Conservation (phyloP, 2,888 invertebrate genomes). For the Mechanitis messenoides region DNA sequence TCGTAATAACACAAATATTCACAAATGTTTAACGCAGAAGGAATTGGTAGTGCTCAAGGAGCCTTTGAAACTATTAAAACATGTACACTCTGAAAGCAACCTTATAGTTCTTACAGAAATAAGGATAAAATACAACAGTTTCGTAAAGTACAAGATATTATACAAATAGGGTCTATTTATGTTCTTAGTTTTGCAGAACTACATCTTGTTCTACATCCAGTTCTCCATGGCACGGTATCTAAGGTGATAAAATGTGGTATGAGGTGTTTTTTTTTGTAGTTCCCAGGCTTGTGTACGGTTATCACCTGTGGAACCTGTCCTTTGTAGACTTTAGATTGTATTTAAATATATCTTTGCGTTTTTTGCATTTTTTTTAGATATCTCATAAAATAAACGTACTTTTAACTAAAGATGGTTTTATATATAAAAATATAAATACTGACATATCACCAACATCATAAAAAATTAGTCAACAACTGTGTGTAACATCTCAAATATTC, state of each 20-base stretch:
- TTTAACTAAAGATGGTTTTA: too few relatives aligned
- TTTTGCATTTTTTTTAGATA: too few relatives aligned
- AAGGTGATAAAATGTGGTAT: slow-evolving; percentile 16
- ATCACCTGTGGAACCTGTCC: slow-evolving; percentile 14
- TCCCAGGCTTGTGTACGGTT: slow-evolving; percentile 21
- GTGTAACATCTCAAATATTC: too few relatives aligned
- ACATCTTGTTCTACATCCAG: slow-evolving; percentile 7
- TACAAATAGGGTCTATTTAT: background rate
- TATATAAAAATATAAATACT: too few relatives aligned
- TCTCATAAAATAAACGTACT: too few relatives aligned
- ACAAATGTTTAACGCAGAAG: background rate
- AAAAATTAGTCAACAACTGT: too few relatives aligned
- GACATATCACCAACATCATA: too few relatives aligned
- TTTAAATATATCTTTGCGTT: background rate
- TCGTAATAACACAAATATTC: too few relatives aligned
- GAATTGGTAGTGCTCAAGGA: slow-evolving; percentile 12
- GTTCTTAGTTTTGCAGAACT: slow-evolving; percentile 10
- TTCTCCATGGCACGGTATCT: slow-evolving; percentile 8
- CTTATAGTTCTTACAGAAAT: too few relatives aligned
- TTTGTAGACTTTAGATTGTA: background rate
- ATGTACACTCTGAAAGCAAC: too few relatives aligned
- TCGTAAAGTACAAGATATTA: too few relatives aligned
- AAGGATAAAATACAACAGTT: too few relatives aligned
- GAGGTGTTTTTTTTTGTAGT: slow-evolving; percentile 19
- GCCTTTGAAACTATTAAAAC: slow-evolving; percentile 3